Conservation (phyloP, 2,888 invertebrate species). For the Dexiosoma caninum region DNA sequence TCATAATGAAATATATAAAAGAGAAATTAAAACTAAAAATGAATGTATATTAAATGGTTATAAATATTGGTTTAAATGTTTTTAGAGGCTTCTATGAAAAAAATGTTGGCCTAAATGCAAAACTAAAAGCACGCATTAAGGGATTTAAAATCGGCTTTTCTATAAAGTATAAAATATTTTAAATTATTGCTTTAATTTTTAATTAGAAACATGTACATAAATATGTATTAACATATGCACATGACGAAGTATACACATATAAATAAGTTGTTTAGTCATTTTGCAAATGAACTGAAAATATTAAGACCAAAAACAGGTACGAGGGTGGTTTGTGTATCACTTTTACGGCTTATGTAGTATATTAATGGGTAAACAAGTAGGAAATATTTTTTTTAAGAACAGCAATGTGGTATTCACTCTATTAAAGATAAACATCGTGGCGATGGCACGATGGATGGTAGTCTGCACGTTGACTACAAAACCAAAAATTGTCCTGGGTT, state of each 20-base stretch:
- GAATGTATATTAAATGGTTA: not conserved
- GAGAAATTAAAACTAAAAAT: conserved; percentile 17
- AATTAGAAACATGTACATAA: not conserved
- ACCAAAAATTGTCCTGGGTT: too few relatives aligned
- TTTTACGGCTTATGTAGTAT: too few relatives aligned
- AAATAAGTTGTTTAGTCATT: too few relatives aligned
- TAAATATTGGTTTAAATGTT: conserved; percentile 11
- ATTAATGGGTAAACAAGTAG: too few relatives aligned
- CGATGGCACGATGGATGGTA: too few relatives aligned
- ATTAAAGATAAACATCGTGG: too few relatives aligned
- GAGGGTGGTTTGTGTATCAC: too few relatives aligned
- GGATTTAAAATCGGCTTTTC: not conserved
- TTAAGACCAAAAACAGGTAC: not conserved
- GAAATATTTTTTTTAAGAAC: too few relatives aligned
- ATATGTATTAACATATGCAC: not conserved
- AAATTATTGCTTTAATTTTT: too few relatives aligned
- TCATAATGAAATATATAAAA: conserved; percentile 19
- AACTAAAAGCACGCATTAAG: not conserved
- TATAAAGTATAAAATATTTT: not conserved
- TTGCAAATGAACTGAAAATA: not conserved
- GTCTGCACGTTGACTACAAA: too few relatives aligned
- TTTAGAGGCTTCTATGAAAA: not conserved
- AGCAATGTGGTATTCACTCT: too few relatives aligned
- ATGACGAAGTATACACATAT: too few relatives aligned
- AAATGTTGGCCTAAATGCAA: conserved; percentile 1